Conservation (phyloP, 2,888 invertebrate species). For the Empis livida region DNA sequence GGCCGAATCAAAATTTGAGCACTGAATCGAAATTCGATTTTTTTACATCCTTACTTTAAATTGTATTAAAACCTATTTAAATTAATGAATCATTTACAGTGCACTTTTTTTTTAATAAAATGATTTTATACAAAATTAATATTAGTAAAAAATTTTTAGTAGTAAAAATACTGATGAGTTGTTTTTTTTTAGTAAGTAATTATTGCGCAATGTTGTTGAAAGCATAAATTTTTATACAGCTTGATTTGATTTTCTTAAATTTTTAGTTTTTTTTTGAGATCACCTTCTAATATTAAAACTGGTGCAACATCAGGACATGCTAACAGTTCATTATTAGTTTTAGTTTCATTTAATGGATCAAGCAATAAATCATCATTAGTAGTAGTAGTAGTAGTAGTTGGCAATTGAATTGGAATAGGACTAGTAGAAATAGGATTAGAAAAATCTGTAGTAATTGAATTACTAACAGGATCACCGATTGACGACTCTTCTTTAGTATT, state of each 20-base stretch:
- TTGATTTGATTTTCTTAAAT: too few relatives aligned
- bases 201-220: constrained; percentile 3
- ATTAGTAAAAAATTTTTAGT: not conserved
- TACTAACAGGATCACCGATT: not conserved
- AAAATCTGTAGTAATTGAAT: not conserved
- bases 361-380: not conserved
- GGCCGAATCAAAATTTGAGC: too few relatives aligned
- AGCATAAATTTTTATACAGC: constrained; percentile 6
- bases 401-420: not conserved
- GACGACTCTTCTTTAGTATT: not conserved
- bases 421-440: not conserved
- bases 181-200: not conserved
- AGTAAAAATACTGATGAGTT: too few relatives aligned
- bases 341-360: not conserved
- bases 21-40: too few relatives aligned
- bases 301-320: constrained; percentile 52
- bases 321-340: not conserved
- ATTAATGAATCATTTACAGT: too few relatives aligned
- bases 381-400: not conserved
- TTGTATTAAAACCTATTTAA: too few relatives aligned
- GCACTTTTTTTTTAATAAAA: too few relatives aligned
- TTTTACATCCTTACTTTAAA: too few relatives aligned
- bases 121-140: not conserved
- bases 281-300: constrained; percentile 80
- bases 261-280: constrained; percentile 14